These are phyloP conservation scores for Lamprotornis superbus DNA, from an alignment of 2,113 vertebrate species.

Conservation along the genomic window DNA sequence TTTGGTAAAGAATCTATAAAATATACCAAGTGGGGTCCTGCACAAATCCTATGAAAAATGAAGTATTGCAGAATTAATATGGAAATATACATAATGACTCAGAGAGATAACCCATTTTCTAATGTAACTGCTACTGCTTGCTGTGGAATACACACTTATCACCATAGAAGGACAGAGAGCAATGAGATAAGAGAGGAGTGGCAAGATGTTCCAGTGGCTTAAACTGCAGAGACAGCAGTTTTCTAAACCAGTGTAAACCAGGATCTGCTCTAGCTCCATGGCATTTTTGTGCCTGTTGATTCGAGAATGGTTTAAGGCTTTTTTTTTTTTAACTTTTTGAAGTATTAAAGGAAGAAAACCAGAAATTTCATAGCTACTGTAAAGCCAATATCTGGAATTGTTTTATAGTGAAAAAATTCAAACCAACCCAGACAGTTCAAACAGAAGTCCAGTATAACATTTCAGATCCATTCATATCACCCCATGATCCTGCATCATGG, in stretches of 20 bases:
- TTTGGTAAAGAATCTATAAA: neutral
- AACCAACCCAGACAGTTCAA: neutral
- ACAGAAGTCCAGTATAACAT: neutral
- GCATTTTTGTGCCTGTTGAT: neutral
- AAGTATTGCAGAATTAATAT: neutral
- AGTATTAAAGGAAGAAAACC: neutral
- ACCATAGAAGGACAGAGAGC: neutral
- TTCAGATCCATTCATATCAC: neutral
- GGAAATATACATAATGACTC: neutral
- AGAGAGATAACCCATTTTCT: neutral
- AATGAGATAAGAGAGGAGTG: neutral
- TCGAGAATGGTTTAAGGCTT: neutral
- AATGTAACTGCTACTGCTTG: neutral
- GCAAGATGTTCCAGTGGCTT: neutral
- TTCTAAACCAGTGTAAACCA: neutral
- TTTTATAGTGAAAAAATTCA: neutral
- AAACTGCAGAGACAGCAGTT: neutral
- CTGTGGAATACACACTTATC: neutral
- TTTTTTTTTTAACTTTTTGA: neutral
- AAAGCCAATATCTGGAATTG: neutral
- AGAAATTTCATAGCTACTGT: neutral
- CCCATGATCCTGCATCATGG: accelerated
- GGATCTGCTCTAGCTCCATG: neutral
- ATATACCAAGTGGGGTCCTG: neutral
- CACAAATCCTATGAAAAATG: neutral